These are phyloP conservation scores for Camponotus pennsylvanicus DNA, from an alignment of 1,140 invertebrate species.

Conservation along the genomic window DNA sequence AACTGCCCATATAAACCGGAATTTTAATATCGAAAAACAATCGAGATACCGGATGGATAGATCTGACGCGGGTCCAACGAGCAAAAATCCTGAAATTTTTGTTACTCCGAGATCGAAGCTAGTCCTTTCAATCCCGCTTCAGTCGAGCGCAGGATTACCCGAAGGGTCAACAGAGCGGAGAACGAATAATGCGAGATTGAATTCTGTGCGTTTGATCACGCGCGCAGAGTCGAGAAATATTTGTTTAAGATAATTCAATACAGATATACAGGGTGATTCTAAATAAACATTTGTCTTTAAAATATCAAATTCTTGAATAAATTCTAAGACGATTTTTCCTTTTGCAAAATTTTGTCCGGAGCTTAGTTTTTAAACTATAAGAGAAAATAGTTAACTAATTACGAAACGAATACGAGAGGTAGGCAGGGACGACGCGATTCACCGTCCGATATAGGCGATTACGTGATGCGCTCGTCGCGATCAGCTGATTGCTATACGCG, in stretches of 20 bases:
- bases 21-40: constrained; percentile 59
- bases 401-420: no score
- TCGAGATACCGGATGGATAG: constrained; percentile 27
- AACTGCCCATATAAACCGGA: constrained; percentile 28
- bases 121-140: constrained; percentile 61
- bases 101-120: constrained; percentile 62
- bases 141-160: constrained; percentile 58
- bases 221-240: constrained; percentile 41
- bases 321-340: no score
- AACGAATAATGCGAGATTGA: constrained; percentile 70
- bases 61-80: constrained; percentile 18
- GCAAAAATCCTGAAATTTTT: constrained; percentile 52
- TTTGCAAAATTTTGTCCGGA: no score
- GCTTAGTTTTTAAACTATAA: no score
- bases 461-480: no score
- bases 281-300: no score
- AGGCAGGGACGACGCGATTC: no score
- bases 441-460: no score
- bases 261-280: neutral
- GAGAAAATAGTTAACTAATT: no score
- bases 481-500: no score
- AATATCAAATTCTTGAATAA: no score
- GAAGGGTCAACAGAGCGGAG: constrained; percentile 63
- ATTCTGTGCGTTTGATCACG: constrained; percentile 40
- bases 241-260: constrained; percentile 31